Evolutionary conservation across 1,140 invertebrate genomes (phyloP), one percentile per base, ranked within the genome.

Genomic region (Drosophila tristis): DNA sequence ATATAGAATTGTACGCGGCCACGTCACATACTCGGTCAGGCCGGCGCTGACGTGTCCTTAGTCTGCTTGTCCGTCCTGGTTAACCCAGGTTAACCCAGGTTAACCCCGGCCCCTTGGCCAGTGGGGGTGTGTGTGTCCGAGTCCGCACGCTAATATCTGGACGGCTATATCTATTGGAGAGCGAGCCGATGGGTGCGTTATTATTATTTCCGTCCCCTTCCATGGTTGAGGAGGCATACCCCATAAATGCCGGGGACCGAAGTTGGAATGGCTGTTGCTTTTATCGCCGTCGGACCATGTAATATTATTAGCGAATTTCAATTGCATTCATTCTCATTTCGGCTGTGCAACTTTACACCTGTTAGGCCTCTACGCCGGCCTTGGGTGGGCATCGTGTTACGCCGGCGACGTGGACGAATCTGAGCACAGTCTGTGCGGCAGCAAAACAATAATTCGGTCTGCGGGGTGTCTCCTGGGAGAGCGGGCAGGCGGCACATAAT

Each of bases 251-350:
- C 16, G 44, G 51, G 9, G n/a, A 68, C 11, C 11, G 63, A 29
- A 56, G 43, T 50, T 48, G 1, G 65, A 47, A 53, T 64, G 64
- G 44, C 51, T 56, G 25, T 5, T 15, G 20, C 39, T 67, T 20
- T 43, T 70, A 70, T 70, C 45, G 66, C 26, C 26, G 3, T 16
- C 51, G 26, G 64, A 26, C 65, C 67, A 70, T 58, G 53, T 70
- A 71, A 71, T 71, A 50, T 70, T 70, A 71, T 70, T 70, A 71
- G 67, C 67, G 26, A 71, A 71, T 58, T 64, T 70, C 67, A 70
- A 70, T 71, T 71, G 67, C 65, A 71, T 70, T 70, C 66, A 70
- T 68, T 70, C 51, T 23, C 35, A 43, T 70, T 71, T 71, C 65
- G 64, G 67, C 58, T 71, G 67, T 71, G 67, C 45, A 58, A 71